Base-by-base conservation (phyloP, 1,140 invertebrate species). In the Papilio polytes region DNA sequence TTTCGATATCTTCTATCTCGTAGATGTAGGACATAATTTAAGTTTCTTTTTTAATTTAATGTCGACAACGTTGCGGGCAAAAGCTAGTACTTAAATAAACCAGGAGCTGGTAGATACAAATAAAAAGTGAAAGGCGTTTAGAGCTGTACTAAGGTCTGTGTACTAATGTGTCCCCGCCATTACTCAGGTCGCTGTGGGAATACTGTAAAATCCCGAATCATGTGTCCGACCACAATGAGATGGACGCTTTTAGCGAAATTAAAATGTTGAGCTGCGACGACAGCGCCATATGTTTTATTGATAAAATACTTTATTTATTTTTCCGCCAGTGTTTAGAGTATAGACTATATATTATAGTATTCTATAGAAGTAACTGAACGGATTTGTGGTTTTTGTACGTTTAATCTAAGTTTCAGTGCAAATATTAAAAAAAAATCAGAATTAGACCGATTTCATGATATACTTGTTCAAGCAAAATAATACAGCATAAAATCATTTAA, bases 231-330 rank as follows among this genome's bases (percentile, higher is more conserved):
- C 88, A 89, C 90, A 92, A 92, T 92, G 89, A 89, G 89, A 90
- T 91, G 87, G 87, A 88, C 90, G 92, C 92, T 94, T 94, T 94
- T 93, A 94, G 87, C 83, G 86, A 84, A 90, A 92, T 93, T 93
- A 92, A 91, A 92, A 90, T 85, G 88, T 87, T 84, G 83, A 82
- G 48, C 82, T 80, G 77, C 82, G 82, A 51, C 77, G 80, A 74
- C 78, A 84, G 82, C 84, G 31, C 84, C 85, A 84, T 85, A 89
- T 90, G 90, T 91, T 91, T 91, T 88, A 91, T 90, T 92, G 89
- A 87, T 87, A 88, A 85, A 82, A 82, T 53, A 80, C 78, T 78
- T 80, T 82, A 76, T 78, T 80, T 82, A 76, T 66, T 74, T 72
- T 56, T 44, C 26, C 63, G 72, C 48, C 46, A n/a, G 59, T 9